These are phyloP conservation scores for Nannospalax galili DNA, from an alignment of 2,113 vertebrate genomes.

Conservation along the genomic window DNA sequence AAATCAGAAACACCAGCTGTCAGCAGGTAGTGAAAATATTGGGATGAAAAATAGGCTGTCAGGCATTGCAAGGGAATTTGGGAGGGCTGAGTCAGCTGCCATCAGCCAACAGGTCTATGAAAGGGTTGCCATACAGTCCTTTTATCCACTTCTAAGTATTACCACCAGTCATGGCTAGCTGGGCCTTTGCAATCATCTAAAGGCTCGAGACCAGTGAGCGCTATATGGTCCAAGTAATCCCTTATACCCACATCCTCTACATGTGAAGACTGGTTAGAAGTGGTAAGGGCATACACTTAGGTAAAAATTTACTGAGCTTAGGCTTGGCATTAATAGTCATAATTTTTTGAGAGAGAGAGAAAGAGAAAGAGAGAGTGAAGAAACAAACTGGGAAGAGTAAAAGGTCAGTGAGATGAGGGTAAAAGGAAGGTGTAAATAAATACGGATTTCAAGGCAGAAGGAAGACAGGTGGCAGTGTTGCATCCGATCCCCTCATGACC, in stretches of 20 bases:
- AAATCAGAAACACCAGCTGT: slow-evolving; percentile 51
- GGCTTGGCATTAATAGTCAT: too few species aligned
- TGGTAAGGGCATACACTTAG: not conserved
- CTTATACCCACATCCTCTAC: too few species aligned
- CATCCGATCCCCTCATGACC: too few species aligned
- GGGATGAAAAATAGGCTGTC: not conserved
- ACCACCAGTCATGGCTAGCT: too few species aligned
- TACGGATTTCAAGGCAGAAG: not conserved
- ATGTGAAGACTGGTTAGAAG: too few species aligned
- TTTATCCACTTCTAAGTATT: not conserved
- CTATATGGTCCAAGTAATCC: accelerated
- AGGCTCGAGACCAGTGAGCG: not conserved
- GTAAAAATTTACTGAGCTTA: not conserved
- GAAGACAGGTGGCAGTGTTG: not conserved
- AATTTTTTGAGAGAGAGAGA: too few species aligned
- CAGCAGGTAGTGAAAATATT: slow-evolving; percentile 26
- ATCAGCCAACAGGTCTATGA: not conserved
- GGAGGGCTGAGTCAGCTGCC: not conserved
- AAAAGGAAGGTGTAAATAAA: not conserved
- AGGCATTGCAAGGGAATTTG: not conserved
- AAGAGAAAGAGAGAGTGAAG: not conserved
- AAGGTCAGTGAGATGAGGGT: not conserved
- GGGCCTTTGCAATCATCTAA: not conserved
- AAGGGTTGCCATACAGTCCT: not conserved
- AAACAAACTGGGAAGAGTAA: not conserved